A percentile compares a stretch with the other conserved stretches of the same genome.
These are phyloP conservation scores for Gobiocypris rarus DNA, from an alignment of 2,113 vertebrate species.

Conservation along the genomic window DNA sequence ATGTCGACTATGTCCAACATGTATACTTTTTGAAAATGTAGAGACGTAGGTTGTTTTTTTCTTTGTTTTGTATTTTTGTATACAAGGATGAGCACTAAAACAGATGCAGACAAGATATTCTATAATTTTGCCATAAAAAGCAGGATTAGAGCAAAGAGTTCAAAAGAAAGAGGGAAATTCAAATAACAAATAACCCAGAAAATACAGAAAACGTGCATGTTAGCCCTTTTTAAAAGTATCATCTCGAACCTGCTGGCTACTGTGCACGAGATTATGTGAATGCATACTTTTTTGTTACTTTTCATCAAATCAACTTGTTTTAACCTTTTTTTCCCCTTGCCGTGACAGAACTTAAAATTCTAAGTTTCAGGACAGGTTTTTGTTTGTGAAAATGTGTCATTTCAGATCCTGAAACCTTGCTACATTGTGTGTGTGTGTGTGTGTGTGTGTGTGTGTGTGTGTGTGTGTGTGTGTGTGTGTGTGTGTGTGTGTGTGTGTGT, in stretches of 20 bases:
- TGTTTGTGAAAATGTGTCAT: neutral
- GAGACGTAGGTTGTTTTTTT: conserved; percentile 70
- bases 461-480: conserved; percentile 6
- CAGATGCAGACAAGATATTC: conserved; percentile 56
- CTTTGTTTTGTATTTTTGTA: conserved; percentile 87
- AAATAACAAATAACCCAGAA: conserved; percentile 52
- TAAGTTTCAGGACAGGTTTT: neutral
- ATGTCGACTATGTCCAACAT: conserved; percentile 65
- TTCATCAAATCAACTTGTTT: conserved; percentile 61
- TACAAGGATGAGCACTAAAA: conserved; percentile 74
- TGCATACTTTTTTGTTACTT: conserved; percentile 65
- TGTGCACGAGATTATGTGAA: conserved; percentile 64
- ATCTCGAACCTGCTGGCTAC: conserved; percentile 8
- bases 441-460: conserved; percentile 16
- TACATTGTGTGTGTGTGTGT: conserved; percentile 14
- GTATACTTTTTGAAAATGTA: conserved; percentile 75
- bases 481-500: conserved; percentile 1
- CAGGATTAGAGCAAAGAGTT: conserved; percentile 24
- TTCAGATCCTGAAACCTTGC: conserved; percentile 12
- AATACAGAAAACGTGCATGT: conserved; percentile 68
- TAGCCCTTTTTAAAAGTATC: conserved; percentile 60
- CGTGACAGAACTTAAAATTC: conserved; percentile 61
- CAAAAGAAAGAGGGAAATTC: conserved; percentile 35
- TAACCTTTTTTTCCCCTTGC: conserved; percentile 46
- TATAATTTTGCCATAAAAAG: conserved; percentile 48